phyloP scores from a whole-genome alignment of 2,797 vertebrate species.

The Rachycentron canadum region DNA sequence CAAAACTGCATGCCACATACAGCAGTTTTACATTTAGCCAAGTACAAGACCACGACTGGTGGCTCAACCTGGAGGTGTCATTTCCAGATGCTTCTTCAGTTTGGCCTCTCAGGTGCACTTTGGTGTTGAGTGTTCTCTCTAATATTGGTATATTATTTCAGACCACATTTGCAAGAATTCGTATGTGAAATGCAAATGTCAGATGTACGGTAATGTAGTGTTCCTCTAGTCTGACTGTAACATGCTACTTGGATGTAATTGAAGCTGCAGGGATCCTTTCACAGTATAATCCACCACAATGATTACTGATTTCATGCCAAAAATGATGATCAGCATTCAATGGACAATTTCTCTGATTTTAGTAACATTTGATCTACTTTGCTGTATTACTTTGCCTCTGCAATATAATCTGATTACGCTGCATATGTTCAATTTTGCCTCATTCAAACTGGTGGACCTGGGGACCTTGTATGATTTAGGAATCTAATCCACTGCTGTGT shows the following conservation, averaged over 20 bases:
- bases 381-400: background rate
- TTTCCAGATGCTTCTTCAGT: conserved; percentile 26
- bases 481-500: conserved; percentile 31
- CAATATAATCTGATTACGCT: background rate
- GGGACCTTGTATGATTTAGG: conserved; percentile 4
- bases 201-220: background rate
- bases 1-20: conserved; percentile 34
- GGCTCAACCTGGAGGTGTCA: conserved; percentile 23
- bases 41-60: conserved; percentile 12
- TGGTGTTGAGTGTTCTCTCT: conserved; percentile 29
- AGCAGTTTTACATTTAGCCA: conserved; percentile 25
- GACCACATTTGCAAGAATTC: conserved; percentile 7
- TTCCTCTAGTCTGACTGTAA: conserved; percentile 19
- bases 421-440: conserved; percentile 17
- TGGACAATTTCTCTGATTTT: conserved; percentile 9
- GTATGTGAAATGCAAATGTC: conserved; percentile 19
- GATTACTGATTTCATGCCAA: conserved; percentile 31
- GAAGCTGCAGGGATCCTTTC: conserved; percentile 13
- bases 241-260: conserved; percentile 11
- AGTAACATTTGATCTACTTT: background rate
- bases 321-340: conserved; percentile 17
- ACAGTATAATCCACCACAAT: conserved; percentile 18
- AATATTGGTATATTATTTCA: conserved; percentile 1
- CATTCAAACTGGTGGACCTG: conserved; percentile 2
- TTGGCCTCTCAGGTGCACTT: conserved; percentile 19